A percentile compares a stretch with the other conserved stretches of the same genome.
Evolutionary conservation across 2,888 invertebrate species (phyloP).

Genomic region (Tanytarsus gracilentus): DNA sequence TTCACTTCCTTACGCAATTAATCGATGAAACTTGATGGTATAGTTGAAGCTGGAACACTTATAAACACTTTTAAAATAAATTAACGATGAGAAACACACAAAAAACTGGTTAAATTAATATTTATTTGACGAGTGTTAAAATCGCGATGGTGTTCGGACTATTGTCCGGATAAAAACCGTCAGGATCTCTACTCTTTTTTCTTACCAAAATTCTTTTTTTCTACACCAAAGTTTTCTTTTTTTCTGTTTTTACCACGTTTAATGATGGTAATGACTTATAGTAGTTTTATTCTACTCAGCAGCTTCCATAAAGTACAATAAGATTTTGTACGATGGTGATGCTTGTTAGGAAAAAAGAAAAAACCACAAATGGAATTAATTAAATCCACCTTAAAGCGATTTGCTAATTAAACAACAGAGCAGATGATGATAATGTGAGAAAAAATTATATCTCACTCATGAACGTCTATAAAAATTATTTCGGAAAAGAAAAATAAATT

Average conservation of each 20-base stretch:
- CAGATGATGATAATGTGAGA: neutral
- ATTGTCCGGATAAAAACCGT: too few relatives aligned
- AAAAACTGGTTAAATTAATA: too few relatives aligned
- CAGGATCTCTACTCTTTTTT: neutral
- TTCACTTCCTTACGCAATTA: too few relatives aligned
- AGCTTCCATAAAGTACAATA: conserved; percentile 4
- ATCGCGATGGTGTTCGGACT: too few relatives aligned
- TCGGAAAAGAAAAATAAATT: too few relatives aligned
- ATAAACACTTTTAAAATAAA: too few relatives aligned
- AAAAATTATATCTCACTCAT: neutral
- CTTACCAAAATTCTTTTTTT: neutral
- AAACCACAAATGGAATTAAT: neutral
- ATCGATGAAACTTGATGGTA: too few relatives aligned
- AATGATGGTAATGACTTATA: conserved; percentile 9
- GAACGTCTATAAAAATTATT: too few relatives aligned
- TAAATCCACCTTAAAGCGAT: conserved; percentile 6
- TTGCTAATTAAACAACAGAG: neutral
- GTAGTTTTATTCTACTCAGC: conserved; percentile 6
- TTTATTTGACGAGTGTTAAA: too few relatives aligned
- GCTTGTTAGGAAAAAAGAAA: neutral
- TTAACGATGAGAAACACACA: too few relatives aligned
- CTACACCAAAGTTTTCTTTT: neutral
- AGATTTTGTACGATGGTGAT: neutral
- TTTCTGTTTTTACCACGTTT: neutral
- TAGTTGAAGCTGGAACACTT: too few relatives aligned